Evolutionary conservation across 2,797 vertebrate species (phyloP), one percentile per base, ranked within the genome.

Genomic region (Podargus strigoides): DNA sequence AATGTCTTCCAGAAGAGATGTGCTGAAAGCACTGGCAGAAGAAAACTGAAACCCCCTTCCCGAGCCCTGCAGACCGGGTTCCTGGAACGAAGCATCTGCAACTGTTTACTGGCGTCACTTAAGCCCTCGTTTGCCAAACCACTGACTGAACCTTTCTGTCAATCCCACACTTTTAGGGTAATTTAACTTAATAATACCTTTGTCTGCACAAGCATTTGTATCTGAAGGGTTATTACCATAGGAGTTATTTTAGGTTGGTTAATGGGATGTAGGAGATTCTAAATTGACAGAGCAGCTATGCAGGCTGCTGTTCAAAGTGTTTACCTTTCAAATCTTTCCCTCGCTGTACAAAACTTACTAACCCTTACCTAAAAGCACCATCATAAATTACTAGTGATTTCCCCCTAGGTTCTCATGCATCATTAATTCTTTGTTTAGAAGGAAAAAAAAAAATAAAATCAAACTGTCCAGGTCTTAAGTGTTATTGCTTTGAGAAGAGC

Each of bases 201-300:
- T 97, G 97, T 97, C 91, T 95, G 97, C 96, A 95, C 95, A 30
- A 77, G 96, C 87, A 44, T 94, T 97, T 96, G 95, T 81, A 84
- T 97, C 97, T 98, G 98, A 98, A 98, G 97, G 97, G 97, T 98
- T 97, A 98, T 98, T 98, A 98, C 97, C 97, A 97, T 93, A 85
- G 94, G 96, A 97, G 97, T 98, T 98, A 98, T 98, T 98, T 98
- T 98, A 97, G 97, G 97, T 97, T 97, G 97, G 97, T 98, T 98
- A 98, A 98, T 98, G 98, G 98, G 94, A 97, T 96, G 97, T 93
- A 97, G 97, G 97, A 97, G 98, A 96, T 96, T 96, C 96, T 94
- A 96, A 95, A 97, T 96, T 97, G 98, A 97, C 97, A 98, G 95
- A 97, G 93, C 94, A 96, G 97, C 92, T 63, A 95, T 53, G 60